Conservation (phyloP, 2,797 vertebrate genomes). For the Loris lydekkerianus region DNA sequence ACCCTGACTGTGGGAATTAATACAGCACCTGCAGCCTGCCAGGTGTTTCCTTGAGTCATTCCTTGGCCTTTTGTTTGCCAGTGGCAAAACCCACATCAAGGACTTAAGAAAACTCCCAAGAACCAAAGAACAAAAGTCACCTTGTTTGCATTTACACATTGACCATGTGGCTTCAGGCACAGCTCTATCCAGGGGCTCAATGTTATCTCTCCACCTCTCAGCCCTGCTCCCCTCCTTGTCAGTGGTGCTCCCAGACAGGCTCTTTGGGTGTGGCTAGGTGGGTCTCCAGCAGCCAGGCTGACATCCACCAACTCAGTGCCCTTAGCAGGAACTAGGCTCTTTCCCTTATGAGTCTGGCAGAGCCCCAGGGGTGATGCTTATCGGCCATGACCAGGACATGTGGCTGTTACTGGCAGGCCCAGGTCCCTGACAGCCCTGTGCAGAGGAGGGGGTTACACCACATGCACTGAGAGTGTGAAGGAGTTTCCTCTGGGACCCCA, state of each 20-base stretch:
- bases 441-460: not conserved
- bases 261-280: not conserved
- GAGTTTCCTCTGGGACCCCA: not conserved
- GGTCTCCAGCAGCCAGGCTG: not conserved
- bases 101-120: too few species aligned
- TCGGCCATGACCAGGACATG: not conserved
- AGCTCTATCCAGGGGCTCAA: not conserved
- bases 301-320: not conserved
- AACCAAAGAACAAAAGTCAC: too few species aligned
- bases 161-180: not conserved
- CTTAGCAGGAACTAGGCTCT: not conserved
- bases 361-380: not conserved
- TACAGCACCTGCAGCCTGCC: too few species aligned
- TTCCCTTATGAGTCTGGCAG: not conserved
- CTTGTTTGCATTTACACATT: too few species aligned
- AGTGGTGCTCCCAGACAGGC: not conserved
- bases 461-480: not conserved
- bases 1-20: too few species aligned
- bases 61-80: too few species aligned
- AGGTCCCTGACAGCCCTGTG: not conserved
- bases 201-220: not conserved
- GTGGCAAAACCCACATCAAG: too few species aligned
- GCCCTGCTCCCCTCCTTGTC: not conserved
- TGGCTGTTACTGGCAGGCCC: not conserved
- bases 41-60: too few species aligned